Evolutionary conservation across 2,888 invertebrate genomes (phyloP), one percentile per base, ranked within the genome.

Genomic region (Apomyelois bistriatella): DNA sequence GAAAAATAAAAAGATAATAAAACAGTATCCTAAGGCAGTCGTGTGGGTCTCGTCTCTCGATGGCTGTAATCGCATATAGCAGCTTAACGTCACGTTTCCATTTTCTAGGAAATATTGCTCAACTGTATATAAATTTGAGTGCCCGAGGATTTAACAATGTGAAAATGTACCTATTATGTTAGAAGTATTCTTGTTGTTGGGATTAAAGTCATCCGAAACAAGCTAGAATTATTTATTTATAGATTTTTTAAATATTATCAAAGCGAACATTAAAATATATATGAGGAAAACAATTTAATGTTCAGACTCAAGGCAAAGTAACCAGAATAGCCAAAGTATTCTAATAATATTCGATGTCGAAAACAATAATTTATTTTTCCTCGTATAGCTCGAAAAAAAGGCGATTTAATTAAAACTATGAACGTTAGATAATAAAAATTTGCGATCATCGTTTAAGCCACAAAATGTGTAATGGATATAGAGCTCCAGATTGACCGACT

Each of bases 51-150:
- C 38, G 49, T 40, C 42, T 43, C 17, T n/a, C 42, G 22, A 42
- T 35, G 22, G 22, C 42, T 52, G 43, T 52, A 51, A 52, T 52
- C 42, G 35, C 32, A 46, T 46, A 46, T 46, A 46, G 46, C 43
- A 46, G 46, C 46, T 46, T 46, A 46, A 16, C 46, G 46, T 46
- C 46, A 46, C 46, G 46, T 46, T 46, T 46, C 46, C 46, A 46
- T 46, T 46, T 46, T 46, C 46, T 46, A 46, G 16, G 30, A 46
- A 46, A 46, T 46, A 46, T 46, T 32, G 16, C 46, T 32, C 5
- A 3, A 32, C 15, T 35, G 5, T 46, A 46, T 32, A 46, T 46
- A 46, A 46, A 46, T 32, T 46, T 10, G 32, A 46, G 46, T 32
- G 46, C 46, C 16, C 13, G 32, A 10, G 46, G 46, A 15, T 46